These are phyloP conservation scores for Chionis minor DNA, from an alignment of 2,113 vertebrate genomes.

Conservation along the genomic window DNA sequence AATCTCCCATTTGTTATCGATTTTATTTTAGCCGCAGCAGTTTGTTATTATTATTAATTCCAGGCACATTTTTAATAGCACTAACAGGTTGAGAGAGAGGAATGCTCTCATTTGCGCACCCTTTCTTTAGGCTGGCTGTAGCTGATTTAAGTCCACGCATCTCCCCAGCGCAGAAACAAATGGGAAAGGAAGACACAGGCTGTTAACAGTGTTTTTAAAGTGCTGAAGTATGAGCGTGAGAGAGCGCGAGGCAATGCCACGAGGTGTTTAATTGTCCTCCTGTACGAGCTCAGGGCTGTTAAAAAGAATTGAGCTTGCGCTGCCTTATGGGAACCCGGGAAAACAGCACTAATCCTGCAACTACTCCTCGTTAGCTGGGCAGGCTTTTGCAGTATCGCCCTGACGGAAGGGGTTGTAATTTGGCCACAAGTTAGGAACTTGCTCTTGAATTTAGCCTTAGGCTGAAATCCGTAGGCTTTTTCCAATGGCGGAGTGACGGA, in stretches of 20 bases:
- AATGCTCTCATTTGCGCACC: background rate
- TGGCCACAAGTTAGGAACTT: background rate
- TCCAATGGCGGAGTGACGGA: fast-evolving
- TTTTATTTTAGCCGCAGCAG: background rate
- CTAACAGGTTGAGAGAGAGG: background rate
- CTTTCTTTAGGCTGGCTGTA: background rate
- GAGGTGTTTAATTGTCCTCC: background rate
- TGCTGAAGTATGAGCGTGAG: background rate
- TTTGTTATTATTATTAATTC: conserved; percentile 26
- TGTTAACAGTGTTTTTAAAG: background rate
- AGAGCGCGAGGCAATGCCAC: background rate
- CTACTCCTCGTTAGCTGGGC: background rate
- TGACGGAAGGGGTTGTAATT: background rate
- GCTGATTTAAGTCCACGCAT: background rate
- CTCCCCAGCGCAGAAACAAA: background rate
- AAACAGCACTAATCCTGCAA: background rate
- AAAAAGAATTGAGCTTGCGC: background rate
- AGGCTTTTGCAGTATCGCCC: background rate
- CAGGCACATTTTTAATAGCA: background rate
- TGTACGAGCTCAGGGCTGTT: background rate
- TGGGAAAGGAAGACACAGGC: background rate
- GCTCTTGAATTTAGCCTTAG: background rate
- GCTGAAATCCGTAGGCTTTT: background rate
- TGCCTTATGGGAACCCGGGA: background rate
- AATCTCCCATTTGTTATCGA: background rate